Evolutionary conservation across 2,113 vertebrate species (phyloP), one percentile per base, ranked within the genome.

Genomic region (Microtus oregoni): DNA sequence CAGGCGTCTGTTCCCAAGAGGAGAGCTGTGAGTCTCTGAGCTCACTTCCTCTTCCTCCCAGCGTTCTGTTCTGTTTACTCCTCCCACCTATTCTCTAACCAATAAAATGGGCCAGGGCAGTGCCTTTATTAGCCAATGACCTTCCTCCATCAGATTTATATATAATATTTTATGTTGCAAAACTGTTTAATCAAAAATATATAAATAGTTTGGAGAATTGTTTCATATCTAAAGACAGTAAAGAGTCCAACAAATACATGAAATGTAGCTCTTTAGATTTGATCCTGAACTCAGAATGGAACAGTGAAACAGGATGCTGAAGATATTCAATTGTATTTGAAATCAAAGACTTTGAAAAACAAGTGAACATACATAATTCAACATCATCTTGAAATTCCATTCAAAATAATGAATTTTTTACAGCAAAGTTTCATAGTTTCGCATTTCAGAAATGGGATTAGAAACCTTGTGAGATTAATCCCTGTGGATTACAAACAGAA

Each of bases 361-460:
- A 75, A 77, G 65, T 72, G 19, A 20, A 72, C 82, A 87, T 30
- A 13, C n/a, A 65, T 52, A 89, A 90, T 82, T 92, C 0, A 52
- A 7, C 22, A 89, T 89, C 91, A 86, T 77, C 28, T 63, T 88
- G 38, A 83, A 90, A 32, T 77, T 85, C 91, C 81, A 6, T 65
- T 58, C 67, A 90, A 52, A 12, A 52, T 70, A 94, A 89, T 86
- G 50, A 93, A 89, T 93, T 89, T 97, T 97, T 68, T 65, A 91
- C 26, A 79, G 70, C 22, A 90, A 82, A 95, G 44, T 10, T 50
- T 85, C 35, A 67, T 30, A n/a, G 17, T 24, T 73, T 28, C 35
- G 70, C 85, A 93, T 65, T 96, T 91, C 93, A 86, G n/a, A 63
- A 89, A 61, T 20, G 89, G 89, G 13, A 38, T 82, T 86, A 58